Evolutionary conservation across 2,888 invertebrate species (phyloP), one percentile per base, ranked within the genome.

Genomic region (Eucera pruinosa): DNA sequence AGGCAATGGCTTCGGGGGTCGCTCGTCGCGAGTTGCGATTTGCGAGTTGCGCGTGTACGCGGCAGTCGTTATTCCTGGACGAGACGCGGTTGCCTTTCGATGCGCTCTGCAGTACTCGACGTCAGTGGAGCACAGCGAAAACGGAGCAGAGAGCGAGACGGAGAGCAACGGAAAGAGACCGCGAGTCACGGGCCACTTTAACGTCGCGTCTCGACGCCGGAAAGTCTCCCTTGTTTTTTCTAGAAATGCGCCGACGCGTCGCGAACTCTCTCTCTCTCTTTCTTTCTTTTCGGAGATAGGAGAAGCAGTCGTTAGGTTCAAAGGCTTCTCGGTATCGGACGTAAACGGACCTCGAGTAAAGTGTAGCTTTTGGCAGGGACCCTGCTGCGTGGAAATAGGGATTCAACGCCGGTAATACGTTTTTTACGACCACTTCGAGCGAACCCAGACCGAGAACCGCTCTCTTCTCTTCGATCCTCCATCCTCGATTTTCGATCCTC

Each of bases 51-150:
- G 60, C 15, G 50, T 33, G 64, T 60, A 55, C 47, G 71, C 72
- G 81, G 82, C 83, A 75, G 82, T 87, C 67, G 84, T 87, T 86
- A 86, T 87, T 87, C 84, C 80, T 82, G 85, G 86, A 69, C 70
- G 78, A 78, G 77, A 77, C 77, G 25, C n/a, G n/a, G n/a, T n/a
- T n/a, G n/a, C 50, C 61, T 66, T 70, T 77, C 54, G 77, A 76
- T 57, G 69, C 20, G 45, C 30, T 55, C 30, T 18, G n/a, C 27
- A 30, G 18, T 11, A n/a, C n/a, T n/a, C n/a, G n/a, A n/a, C n/a
- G n/a, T n/a, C n/a, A n/a, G n/a, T n/a, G n/a, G n/a, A n/a, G n/a
- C n/a, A n/a, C n/a, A n/a, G n/a, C n/a, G n/a, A n/a, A n/a, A n/a
- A n/a, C n/a, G n/a, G n/a, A n/a, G n/a, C n/a, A n/a, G n/a, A n/a